A percentile compares a stretch with the other conserved stretches of the same genome.
phyloP scores from a whole-genome alignment of 1,140 invertebrate genomes.

The Aphaenogaster rudis region DNA sequence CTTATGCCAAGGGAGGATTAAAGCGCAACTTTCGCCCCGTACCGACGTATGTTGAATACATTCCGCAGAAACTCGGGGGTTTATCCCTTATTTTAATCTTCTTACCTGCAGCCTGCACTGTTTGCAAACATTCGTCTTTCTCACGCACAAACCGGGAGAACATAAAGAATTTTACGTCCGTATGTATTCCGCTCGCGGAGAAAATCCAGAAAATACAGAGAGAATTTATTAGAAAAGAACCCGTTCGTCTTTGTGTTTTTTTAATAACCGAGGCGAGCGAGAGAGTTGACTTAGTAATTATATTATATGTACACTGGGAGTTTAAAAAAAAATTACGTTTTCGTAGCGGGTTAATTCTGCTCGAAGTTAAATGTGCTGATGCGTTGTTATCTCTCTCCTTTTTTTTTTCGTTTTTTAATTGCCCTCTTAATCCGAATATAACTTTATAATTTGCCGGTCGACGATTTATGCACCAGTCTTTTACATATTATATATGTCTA shows the following conservation, averaged over 20 bases:
- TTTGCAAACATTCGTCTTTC: constrained; percentile 3
- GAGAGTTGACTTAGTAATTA: constrained; percentile 6
- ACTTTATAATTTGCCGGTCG: constrained; percentile 13
- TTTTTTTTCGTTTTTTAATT: not conserved
- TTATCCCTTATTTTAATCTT: constrained; percentile 52
- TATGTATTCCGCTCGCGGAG: not conserved
- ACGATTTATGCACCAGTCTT: not conserved
- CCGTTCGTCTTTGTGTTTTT: not conserved
- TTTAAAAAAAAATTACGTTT: constrained; percentile 2
- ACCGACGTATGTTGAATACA: constrained; percentile 10
- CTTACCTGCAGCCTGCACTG: not conserved
- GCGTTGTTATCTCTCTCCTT: not conserved
- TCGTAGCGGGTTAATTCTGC: not conserved
- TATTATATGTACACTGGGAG: not conserved
- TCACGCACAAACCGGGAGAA: constrained; percentile 2
- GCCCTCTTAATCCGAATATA: not conserved
- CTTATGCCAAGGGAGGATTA: constrained; percentile 12
- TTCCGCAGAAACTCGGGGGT: not conserved
- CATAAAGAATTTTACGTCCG: constrained; percentile 33
- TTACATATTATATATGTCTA: not conserved
- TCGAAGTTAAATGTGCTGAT: not conserved
- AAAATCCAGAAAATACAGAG: constrained; percentile 1
- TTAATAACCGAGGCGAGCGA: not conserved
- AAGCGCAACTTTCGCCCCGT: constrained; percentile 24
- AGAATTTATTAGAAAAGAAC: not conserved